phyloP scores from a whole-genome alignment of 2,888 invertebrate species.

The Sarcophaga variegata region DNA sequence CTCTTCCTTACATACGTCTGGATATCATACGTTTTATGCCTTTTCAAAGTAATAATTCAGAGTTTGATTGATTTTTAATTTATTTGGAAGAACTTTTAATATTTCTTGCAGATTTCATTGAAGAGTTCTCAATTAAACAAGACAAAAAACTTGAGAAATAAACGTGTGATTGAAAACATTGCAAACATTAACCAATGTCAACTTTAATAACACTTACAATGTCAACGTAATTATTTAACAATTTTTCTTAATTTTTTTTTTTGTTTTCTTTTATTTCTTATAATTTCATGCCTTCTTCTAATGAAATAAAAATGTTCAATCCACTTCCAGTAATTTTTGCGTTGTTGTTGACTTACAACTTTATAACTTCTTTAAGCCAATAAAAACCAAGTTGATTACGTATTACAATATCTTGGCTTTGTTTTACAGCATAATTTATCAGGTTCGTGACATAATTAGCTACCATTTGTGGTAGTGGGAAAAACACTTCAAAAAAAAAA shows the following conservation, averaged over 20 bases:
- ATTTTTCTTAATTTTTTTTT: background rate
- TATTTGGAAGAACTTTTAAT: too few relatives aligned
- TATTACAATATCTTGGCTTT: conserved; percentile 67
- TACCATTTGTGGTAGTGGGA: conserved; percentile 80
- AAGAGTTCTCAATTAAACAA: too few relatives aligned
- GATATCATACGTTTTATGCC: too few relatives aligned
- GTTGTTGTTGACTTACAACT: conserved; percentile 63
- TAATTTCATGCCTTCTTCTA: background rate
- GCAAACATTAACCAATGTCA: too few relatives aligned
- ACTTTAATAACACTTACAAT: background rate
- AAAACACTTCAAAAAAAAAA: conserved; percentile 64
- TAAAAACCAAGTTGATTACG: conserved; percentile 43
- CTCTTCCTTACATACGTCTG: too few relatives aligned
- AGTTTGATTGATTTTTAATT: too few relatives aligned
- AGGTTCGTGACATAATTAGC: conserved; percentile 79
- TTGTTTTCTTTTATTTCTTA: too few relatives aligned
- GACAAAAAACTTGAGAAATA: conserved; percentile 1
- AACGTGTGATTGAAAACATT: background rate
- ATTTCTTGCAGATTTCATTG: too few relatives aligned
- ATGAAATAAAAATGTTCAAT: conserved; percentile 19
- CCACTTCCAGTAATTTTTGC: conserved; percentile 42
- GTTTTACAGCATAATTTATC: conserved; percentile 78
- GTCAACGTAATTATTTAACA: background rate
- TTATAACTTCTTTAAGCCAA: conserved; percentile 60
- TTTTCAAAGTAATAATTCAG: too few relatives aligned